Conservation (phyloP, 2,888 invertebrate genomes). For the Drosophila prostipennis region DNA sequence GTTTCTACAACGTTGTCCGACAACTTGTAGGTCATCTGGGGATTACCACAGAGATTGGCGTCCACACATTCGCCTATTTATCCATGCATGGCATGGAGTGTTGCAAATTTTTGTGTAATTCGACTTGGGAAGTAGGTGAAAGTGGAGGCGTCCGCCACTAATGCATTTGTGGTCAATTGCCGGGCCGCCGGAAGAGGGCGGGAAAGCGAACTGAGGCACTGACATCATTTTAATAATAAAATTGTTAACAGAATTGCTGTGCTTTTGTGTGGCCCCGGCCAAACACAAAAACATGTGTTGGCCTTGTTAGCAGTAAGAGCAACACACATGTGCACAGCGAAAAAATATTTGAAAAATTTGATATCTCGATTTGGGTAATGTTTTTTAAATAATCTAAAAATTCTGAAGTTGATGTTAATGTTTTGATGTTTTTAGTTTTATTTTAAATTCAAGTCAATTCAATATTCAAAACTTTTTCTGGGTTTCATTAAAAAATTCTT, state of each 20-base stretch:
- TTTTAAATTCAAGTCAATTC: too few relatives aligned
- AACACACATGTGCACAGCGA: slow-evolving; percentile 18
- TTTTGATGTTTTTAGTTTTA: too few relatives aligned
- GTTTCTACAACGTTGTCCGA: slow-evolving; percentile 18
- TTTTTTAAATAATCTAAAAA: too few relatives aligned
- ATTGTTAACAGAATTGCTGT: slow-evolving; percentile 78
- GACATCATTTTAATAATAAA: slow-evolving; percentile 79
- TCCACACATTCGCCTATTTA: slow-evolving; percentile 35
- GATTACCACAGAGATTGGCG: slow-evolving; percentile 32
- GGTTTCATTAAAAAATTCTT: too few relatives aligned
- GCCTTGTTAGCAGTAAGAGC: slow-evolving; percentile 62
- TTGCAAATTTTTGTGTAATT: slow-evolving; percentile 35
- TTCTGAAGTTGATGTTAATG: too few relatives aligned
- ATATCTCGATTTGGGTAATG: too few relatives aligned
- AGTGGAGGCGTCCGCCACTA: slow-evolving; percentile 46
- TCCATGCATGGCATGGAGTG: slow-evolving; percentile 36
- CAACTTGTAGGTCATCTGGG: slow-evolving; percentile 41
- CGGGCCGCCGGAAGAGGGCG: slow-evolving; percentile 21
- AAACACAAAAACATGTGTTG: slow-evolving; percentile 76
- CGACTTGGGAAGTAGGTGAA: slow-evolving; percentile 39
- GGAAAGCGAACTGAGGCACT: slow-evolving; percentile 16
- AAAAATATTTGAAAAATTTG: background rate
- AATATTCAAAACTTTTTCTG: too few relatives aligned
- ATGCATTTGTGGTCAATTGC: slow-evolving; percentile 76
- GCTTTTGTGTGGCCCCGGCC: slow-evolving; percentile 60